phyloP scores from a whole-genome alignment of 2,113 vertebrate genomes.

The Malurus elegans region DNA sequence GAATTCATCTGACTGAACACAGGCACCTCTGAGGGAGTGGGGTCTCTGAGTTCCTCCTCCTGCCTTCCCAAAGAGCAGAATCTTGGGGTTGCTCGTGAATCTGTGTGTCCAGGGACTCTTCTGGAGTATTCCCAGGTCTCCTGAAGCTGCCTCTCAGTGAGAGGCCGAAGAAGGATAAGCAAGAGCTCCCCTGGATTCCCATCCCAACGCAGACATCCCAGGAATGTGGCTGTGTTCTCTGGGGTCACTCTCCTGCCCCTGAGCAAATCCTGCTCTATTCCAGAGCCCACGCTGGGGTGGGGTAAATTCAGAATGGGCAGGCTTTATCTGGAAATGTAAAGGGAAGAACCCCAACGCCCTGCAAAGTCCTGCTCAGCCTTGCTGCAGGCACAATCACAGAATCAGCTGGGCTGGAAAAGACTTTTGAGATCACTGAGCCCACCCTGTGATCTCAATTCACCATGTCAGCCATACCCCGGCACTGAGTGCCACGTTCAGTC shows the following conservation, averaged over 20 bases:
- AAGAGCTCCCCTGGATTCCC: background rate
- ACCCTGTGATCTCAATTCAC: background rate
- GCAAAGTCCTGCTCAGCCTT: background rate
- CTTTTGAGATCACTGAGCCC: background rate
- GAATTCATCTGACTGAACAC: conserved; percentile 1
- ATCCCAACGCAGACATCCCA: background rate
- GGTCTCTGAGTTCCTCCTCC: background rate
- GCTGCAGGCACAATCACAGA: background rate
- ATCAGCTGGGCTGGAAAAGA: background rate
- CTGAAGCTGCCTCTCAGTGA: background rate
- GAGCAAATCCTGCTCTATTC: background rate
- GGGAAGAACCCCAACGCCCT: background rate
- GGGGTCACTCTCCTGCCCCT: accelerated
- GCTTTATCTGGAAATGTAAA: background rate
- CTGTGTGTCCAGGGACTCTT: accelerated
- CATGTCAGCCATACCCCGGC: background rate
- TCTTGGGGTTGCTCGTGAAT: background rate
- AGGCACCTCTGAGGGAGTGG: background rate
- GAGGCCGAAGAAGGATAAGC: background rate
- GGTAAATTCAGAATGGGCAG: background rate
- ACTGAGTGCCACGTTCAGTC: background rate
- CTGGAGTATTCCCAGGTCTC: background rate
- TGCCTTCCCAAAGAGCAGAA: background rate
- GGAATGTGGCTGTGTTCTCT: background rate
- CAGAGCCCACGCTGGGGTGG: background rate